A percentile compares a stretch with the other conserved stretches of the same genome.
Conservation (phyloP, 2,797 vertebrate species). For the Micrastur ruficollis region DNA sequence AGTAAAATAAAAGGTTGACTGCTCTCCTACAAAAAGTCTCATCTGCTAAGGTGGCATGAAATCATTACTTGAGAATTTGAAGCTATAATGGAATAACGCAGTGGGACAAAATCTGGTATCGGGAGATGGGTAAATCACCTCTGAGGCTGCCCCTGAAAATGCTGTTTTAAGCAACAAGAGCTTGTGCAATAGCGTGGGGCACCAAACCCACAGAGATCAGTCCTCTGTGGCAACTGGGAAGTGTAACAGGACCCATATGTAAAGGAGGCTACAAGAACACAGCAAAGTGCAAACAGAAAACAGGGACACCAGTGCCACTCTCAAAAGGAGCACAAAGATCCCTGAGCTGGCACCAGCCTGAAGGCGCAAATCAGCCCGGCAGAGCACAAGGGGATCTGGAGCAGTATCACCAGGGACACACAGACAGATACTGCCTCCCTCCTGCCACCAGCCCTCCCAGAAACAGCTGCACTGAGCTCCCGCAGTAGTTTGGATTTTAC, state of each 20-base stretch:
- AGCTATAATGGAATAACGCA: background rate
- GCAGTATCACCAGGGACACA: rapidly evolving
- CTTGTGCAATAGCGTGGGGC: background rate
- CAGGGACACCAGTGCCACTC: background rate
- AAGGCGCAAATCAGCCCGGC: background rate
- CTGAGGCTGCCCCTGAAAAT: background rate
- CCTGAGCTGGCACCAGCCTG: background rate
- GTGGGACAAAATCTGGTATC: background rate
- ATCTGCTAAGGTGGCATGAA: background rate
- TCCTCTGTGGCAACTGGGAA: background rate
- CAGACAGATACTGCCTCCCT: background rate
- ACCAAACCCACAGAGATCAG: background rate
- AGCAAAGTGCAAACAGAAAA: background rate
- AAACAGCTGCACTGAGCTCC: background rate
- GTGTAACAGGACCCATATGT: background rate
- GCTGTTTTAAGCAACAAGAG: background rate
- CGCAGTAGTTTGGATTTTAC: background rate
- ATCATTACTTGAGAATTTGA: background rate
- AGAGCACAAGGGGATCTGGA: background rate
- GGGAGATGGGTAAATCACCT: background rate
- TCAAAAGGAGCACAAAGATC: background rate
- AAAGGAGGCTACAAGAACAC: background rate
- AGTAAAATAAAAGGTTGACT: background rate
- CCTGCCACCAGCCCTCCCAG: background rate
- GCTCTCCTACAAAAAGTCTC: background rate